A percentile compares a stretch with the other conserved stretches of the same genome.
These are phyloP conservation scores for Acanthoscelides obtectus DNA, from an alignment of 2,888 invertebrate species.

Conservation along the genomic window DNA sequence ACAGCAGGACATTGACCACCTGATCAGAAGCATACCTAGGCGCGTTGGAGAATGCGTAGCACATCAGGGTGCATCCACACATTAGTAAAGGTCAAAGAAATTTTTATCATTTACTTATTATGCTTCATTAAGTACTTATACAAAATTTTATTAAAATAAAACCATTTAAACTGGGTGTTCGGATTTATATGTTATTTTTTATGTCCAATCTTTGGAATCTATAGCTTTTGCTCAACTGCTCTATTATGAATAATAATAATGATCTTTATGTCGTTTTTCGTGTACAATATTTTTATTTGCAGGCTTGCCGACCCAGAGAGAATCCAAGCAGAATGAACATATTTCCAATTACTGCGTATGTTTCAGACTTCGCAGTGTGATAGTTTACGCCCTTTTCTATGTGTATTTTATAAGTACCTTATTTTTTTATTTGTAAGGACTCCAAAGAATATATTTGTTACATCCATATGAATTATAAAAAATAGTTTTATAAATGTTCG, in stretches of 20 bases:
- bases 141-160: too few relatives aligned
- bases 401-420: not conserved
- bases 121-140: too few relatives aligned
- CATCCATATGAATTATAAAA: not conserved
- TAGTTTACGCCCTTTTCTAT: not conserved
- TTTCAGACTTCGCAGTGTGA: not conserved
- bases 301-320: slow-evolving; percentile 34
- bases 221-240: too few relatives aligned
- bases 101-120: too few relatives aligned
- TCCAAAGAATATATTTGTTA: not conserved
- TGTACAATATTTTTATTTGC: slow-evolving; percentile 15
- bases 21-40: too few relatives aligned
- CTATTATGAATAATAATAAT: not conserved
- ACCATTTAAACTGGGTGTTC: too few relatives aligned
- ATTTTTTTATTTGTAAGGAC: not conserved
- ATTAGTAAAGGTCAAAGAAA: too few relatives aligned
- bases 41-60: too few relatives aligned
- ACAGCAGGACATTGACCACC: too few relatives aligned
- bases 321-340: slow-evolving; percentile 5
- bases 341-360: not conserved
- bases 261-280: slow-evolving; percentile 5
- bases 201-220: too few relatives aligned
- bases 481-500: not conserved
- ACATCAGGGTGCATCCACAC: too few relatives aligned
- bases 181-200: too few relatives aligned